Evolutionary conservation across 2,113 vertebrate species (phyloP).

Genomic region (Amphiprion ocellaris): DNA sequence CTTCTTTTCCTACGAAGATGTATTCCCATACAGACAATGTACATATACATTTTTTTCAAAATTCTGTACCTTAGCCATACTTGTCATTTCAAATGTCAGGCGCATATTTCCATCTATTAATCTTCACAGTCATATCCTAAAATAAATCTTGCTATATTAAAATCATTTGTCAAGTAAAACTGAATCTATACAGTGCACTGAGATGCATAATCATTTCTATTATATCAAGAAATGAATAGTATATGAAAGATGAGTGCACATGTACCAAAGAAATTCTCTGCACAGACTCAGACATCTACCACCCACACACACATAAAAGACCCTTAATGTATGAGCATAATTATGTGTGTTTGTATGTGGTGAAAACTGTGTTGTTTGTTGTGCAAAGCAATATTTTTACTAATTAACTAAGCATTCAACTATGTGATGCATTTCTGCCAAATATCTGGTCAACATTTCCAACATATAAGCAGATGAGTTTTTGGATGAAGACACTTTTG

Average conservation of each 20-base stretch:
- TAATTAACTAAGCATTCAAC: slow-evolving; percentile 36
- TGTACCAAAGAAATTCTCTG: neutral
- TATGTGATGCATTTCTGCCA: slow-evolving; percentile 20
- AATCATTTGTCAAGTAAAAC: slow-evolving; percentile 4
- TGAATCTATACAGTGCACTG: slow-evolving; percentile 10
- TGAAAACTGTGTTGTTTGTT: slow-evolving; percentile 19
- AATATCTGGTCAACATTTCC: slow-evolving; percentile 30
- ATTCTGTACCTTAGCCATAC: neutral
- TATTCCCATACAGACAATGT: neutral
- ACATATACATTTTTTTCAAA: neutral
- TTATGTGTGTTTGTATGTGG: slow-evolving; percentile 1
- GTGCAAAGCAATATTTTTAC: slow-evolving; percentile 28
- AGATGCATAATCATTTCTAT: neutral
- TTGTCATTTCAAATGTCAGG: neutral
- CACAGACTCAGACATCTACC: slow-evolving; percentile 2
- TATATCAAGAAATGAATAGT: neutral
- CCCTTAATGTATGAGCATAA: neutral
- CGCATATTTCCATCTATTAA: neutral
- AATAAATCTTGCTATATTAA: neutral
- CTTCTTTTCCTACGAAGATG: too few species aligned
- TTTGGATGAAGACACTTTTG: slow-evolving; percentile 20
- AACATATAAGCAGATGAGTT: slow-evolving; percentile 3
- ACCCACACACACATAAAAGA: slow-evolving; percentile 4
- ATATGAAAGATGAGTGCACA: neutral
- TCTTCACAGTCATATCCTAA: neutral